A percentile compares a stretch with the other conserved stretches of the same genome.
Evolutionary conservation across 2,113 vertebrate genomes (phyloP).

Genomic region (Myotis yumanensis): DNA sequence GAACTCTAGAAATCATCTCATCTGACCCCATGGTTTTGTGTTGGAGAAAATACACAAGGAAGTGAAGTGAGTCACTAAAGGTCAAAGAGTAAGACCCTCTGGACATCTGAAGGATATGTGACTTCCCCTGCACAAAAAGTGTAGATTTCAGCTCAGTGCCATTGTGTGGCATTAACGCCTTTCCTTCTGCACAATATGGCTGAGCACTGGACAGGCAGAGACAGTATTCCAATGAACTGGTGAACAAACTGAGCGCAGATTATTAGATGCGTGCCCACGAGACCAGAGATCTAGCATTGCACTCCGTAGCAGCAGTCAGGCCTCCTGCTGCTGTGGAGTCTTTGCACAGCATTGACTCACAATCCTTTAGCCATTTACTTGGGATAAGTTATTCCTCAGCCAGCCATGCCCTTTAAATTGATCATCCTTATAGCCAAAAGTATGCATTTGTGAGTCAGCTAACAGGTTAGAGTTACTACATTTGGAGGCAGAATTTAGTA

Average conservation of each 20-base stretch:
- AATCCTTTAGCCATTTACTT: neutral
- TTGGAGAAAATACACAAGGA: neutral
- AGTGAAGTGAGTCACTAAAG: neutral
- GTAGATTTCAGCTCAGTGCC: neutral
- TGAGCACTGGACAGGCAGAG: neutral
- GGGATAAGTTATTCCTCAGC: neutral
- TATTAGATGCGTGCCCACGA: neutral
- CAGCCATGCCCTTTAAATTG: neutral
- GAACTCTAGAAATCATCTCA: neutral
- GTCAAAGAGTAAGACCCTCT: neutral
- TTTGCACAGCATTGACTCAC: neutral
- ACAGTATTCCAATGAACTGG: neutral
- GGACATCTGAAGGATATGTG: neutral
- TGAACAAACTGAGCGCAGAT: neutral
- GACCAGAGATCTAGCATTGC: neutral
- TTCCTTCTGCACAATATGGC: neutral
- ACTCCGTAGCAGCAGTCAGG: neutral
- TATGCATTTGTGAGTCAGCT: neutral
- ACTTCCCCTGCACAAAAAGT: neutral
- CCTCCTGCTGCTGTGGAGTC: neutral
- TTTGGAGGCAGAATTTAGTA: neutral
- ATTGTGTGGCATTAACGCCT: neutral
- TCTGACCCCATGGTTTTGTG: neutral
- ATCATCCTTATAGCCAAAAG: neutral
- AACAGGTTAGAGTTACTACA: neutral